Evolutionary conservation across 2,888 invertebrate genomes (phyloP).

Genomic region (Morpho helenor): DNA sequence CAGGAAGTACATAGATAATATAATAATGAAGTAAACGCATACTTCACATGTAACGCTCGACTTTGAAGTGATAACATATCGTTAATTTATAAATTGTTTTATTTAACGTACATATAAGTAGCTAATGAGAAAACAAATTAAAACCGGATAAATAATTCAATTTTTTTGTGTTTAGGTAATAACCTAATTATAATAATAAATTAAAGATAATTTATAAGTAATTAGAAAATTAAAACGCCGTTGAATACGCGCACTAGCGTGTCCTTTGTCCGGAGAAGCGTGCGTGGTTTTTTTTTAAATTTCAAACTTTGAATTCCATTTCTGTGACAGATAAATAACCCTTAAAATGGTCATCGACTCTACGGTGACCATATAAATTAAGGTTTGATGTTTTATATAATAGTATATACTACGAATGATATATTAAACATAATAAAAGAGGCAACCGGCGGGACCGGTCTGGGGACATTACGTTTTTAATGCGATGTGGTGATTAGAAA

Average conservation of each 20-base stretch:
- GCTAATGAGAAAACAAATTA: conserved; percentile 8
- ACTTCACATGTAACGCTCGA: conserved; percentile 11
- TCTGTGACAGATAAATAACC: conserved; percentile 42
- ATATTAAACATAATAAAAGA: conserved; percentile 58
- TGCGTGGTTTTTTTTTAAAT: conserved; percentile 17
- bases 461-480: conserved; percentile 54
- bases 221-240: conserved; percentile 5
- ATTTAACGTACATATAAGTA: conserved; percentile 5
- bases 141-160: background rate
- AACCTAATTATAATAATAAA: too few species aligned
- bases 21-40: conserved; percentile 32
- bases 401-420: conserved; percentile 59
- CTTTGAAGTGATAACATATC: conserved; percentile 15
- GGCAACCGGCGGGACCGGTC: conserved; percentile 46
- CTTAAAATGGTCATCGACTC: conserved; percentile 55
- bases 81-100: conserved; percentile 13
- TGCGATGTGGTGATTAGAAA: conserved; percentile 60
- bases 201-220: too few species aligned
- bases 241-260: conserved; percentile 9
- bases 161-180: too few species aligned
- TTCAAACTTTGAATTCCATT: conserved; percentile 38
- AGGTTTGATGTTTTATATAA: conserved; percentile 63
- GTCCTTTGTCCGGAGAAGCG: conserved; percentile 7
- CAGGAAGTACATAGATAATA: conserved; percentile 48
- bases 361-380: conserved; percentile 65